These are phyloP conservation scores for Petrolisthes manimaculis DNA, from an alignment of 2,888 invertebrate species.

Conservation along the genomic window DNA sequence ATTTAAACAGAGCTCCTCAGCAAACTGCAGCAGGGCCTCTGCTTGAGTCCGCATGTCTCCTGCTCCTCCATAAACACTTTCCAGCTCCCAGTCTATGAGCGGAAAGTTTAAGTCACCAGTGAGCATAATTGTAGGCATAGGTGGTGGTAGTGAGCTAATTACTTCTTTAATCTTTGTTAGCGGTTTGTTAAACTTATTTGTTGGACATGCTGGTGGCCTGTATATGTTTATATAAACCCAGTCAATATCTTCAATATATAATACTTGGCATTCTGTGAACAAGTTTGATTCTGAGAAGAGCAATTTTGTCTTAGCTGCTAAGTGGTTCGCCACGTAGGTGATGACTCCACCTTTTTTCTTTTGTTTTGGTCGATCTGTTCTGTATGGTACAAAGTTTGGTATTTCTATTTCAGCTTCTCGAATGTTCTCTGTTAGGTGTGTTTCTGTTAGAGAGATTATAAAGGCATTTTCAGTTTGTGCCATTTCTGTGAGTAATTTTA, in stretches of 20 bases:
- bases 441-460: no score
- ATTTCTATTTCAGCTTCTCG: no score
- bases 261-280: constrained; percentile 14
- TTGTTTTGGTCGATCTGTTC: no score
- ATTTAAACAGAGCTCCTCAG: constrained; percentile 5
- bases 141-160: constrained; percentile 12
- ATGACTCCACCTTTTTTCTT: no score
- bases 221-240: constrained; percentile 21
- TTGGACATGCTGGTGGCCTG: constrained; percentile 8
- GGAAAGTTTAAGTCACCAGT: background rate
- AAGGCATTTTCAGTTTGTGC: no score
- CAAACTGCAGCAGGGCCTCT: constrained; percentile 11
- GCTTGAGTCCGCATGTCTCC: constrained; percentile 5
- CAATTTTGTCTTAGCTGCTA: background rate
- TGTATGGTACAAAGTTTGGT: no score
- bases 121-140: constrained; percentile 27
- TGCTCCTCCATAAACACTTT: constrained; percentile 16
- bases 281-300: constrained; percentile 15
- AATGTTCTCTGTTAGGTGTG: no score
- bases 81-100: constrained; percentile 21
- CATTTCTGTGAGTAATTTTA: no score
- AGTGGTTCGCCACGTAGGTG: no score
- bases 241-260: background rate
- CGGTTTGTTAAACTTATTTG: constrained; percentile 1
- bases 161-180: constrained; percentile 7